These are phyloP conservation scores for Hippocampus mohnikei DNA, from an alignment of 2,113 vertebrate species.

Conservation along the genomic window DNA sequence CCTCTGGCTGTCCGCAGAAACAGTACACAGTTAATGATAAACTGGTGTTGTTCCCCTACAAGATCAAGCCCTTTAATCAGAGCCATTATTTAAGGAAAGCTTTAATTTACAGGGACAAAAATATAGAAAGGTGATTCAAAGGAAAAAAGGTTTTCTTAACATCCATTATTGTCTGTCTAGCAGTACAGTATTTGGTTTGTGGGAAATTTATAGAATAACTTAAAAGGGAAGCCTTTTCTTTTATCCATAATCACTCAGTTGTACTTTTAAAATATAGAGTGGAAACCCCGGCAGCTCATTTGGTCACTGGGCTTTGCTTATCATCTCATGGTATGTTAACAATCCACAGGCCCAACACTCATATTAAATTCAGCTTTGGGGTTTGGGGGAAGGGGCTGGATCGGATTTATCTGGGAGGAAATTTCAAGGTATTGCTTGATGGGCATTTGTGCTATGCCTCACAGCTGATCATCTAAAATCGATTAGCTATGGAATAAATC, in stretches of 20 bases:
- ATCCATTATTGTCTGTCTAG: slow-evolving; percentile 22
- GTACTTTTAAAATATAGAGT: slow-evolving; percentile 51
- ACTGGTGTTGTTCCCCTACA: background rate
- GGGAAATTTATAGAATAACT: slow-evolving; percentile 35
- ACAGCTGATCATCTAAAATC: too few species aligned
- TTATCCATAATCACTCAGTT: slow-evolving; percentile 52
- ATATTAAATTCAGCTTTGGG: too few species aligned
- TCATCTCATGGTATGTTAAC: background rate
- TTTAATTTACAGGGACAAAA: slow-evolving; percentile 8
- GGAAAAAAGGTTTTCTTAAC: slow-evolving; percentile 28
- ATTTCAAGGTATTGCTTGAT: too few species aligned
- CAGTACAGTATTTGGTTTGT: slow-evolving; percentile 43
- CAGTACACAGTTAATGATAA: slow-evolving; percentile 13
- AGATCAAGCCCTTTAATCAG: background rate
- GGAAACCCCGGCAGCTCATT: slow-evolving; percentile 2
- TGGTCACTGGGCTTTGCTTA: background rate
- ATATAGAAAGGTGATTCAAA: slow-evolving; percentile 5
- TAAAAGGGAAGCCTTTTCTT: slow-evolving; percentile 17
- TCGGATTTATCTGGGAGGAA: too few species aligned
- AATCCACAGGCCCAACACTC: too few species aligned
- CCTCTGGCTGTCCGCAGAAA: slow-evolving; percentile 3
- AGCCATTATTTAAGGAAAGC: background rate
- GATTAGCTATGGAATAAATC: background rate
- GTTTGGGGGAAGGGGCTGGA: too few species aligned
- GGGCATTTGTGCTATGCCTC: too few species aligned